These are phyloP conservation scores for Drosophila lutescens DNA, from an alignment of 2,888 invertebrate genomes.

Conservation along the genomic window DNA sequence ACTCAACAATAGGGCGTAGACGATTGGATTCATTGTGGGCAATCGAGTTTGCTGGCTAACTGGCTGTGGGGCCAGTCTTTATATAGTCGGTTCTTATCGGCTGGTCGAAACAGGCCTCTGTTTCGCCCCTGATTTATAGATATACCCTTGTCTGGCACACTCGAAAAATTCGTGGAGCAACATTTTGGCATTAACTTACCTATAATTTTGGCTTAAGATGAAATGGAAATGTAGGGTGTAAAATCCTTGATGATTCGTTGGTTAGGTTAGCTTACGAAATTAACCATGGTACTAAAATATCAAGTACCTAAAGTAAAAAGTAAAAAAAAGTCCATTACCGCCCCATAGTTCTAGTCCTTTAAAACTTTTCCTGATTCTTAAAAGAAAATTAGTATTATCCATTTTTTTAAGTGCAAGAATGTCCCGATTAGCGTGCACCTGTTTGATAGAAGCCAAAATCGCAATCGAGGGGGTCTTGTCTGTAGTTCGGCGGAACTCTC, in stretches of 20 bases:
- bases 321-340: too few species aligned
- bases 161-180: background rate
- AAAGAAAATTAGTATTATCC: too few species aligned
- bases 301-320: too few species aligned
- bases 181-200: too few species aligned
- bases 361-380: too few species aligned
- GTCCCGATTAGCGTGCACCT: slow-evolving; percentile 11
- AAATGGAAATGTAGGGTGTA: too few species aligned
- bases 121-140: slow-evolving; percentile 32
- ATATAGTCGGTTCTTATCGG: slow-evolving; percentile 37
- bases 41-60: slow-evolving; percentile 19
- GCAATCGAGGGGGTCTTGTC: slow-evolving; percentile 28
- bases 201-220: background rate
- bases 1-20: slow-evolving; percentile 21
- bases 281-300: too few species aligned
- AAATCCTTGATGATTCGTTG: too few species aligned
- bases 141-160: slow-evolving; percentile 17
- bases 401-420: slow-evolving; percentile 17
- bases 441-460: slow-evolving; percentile 8
- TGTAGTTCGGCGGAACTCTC: slow-evolving; percentile 1
- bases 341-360: too few species aligned
- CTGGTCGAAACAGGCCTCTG: slow-evolving; percentile 11
- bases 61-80: slow-evolving; percentile 24
- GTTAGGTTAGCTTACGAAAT: too few species aligned
- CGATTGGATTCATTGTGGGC: slow-evolving; percentile 29